phyloP scores from a whole-genome alignment of 2,888 invertebrate species.

The Pristionchus entomophagus region DNA sequence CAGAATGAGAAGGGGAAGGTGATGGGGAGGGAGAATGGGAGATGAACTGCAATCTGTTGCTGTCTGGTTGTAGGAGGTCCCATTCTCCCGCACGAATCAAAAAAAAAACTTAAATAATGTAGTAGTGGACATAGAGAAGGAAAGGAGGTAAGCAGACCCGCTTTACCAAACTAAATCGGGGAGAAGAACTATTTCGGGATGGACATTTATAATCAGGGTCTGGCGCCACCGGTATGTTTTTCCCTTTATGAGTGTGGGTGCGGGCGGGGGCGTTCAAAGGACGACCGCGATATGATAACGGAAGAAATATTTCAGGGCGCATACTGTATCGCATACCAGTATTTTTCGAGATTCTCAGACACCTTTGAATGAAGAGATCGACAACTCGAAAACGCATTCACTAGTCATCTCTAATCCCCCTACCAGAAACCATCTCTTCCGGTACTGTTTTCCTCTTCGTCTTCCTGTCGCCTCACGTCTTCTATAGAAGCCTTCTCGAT shows the following conservation, averaged over 20 bases:
- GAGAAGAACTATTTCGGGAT: neutral
- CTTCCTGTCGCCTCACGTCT: too few relatives aligned
- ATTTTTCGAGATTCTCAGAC: too few relatives aligned
- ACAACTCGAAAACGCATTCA: neutral
- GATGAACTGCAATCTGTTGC: slow-evolving; percentile 1
- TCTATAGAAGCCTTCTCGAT: too few relatives aligned
- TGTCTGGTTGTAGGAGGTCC: neutral
- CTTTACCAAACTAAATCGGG: neutral
- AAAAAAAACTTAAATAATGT: neutral
- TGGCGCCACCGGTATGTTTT: neutral
- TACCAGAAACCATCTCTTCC: neutral
- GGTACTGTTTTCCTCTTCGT: neutral
- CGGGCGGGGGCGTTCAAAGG: neutral
- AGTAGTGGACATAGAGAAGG: too few relatives aligned
- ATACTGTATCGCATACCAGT: too few relatives aligned
- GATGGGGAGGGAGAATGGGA: neutral
- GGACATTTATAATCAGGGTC: neutral
- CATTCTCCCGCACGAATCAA: neutral
- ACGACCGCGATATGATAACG: neutral
- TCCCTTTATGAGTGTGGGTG: neutral
- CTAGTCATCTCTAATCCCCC: neutral
- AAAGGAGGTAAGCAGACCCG: neutral
- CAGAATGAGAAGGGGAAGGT: slow-evolving; percentile 9
- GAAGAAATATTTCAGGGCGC: too few relatives aligned
- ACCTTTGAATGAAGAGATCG: too few relatives aligned